A percentile compares a stretch with the other conserved stretches of the same genome.
Conservation (phyloP, 2,888 invertebrate species). For the Meta bourneti region DNA sequence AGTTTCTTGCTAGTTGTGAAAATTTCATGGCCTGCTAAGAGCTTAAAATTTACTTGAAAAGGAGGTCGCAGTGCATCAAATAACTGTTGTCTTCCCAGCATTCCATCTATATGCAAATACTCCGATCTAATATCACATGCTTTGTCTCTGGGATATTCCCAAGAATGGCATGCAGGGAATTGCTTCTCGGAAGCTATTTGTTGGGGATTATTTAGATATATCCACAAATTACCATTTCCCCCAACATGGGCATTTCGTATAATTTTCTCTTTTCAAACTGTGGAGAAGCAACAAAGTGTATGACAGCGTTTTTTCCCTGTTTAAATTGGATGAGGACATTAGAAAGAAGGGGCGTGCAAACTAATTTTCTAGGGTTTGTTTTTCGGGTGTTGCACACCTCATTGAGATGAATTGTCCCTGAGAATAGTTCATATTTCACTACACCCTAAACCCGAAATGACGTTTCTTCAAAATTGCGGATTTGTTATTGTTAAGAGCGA, state of each 20-base stretch:
- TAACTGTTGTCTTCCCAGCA: constrained; percentile 48
- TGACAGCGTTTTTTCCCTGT: background rate
- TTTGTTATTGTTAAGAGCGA: background rate
- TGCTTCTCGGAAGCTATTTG: constrained; percentile 42
- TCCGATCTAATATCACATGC: constrained; percentile 39
- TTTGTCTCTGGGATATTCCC: constrained; percentile 34
- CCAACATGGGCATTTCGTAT: background rate
- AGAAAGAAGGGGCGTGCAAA: background rate
- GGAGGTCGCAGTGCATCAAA: constrained; percentile 31
- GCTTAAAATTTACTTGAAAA: constrained; percentile 38
- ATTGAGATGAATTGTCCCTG: constrained; percentile 5
- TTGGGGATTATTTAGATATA: constrained; percentile 65
- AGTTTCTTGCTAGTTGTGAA: background rate
- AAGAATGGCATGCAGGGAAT: constrained; percentile 33
- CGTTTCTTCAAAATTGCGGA: background rate
- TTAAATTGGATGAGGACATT: background rate
- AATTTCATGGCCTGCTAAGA: constrained; percentile 33
- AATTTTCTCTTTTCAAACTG: background rate
- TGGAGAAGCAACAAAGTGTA: background rate
- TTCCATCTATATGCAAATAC: constrained; percentile 72
- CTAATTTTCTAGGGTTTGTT: constrained; percentile 13
- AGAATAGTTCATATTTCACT: background rate
- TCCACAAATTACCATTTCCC: constrained; percentile 56
- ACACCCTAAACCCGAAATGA: background rate
- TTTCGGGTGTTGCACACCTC: background rate